Base-by-base conservation (phyloP, 2,888 invertebrate species). In the Trichogramma dendrolimi region DNA sequence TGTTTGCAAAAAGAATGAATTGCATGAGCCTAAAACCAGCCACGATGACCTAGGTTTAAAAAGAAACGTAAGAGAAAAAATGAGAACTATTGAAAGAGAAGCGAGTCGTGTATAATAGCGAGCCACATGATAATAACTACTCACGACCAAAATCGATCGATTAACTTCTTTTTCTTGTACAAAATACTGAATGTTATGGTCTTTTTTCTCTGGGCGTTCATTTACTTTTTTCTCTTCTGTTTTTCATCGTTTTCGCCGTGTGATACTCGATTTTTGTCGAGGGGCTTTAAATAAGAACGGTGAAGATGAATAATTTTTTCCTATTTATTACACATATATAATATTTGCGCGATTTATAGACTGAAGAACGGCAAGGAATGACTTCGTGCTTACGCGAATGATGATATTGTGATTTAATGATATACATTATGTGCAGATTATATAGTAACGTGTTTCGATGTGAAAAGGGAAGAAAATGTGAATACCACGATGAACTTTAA, bases 41-140 rank as follows among this genome's bases (percentile, higher is more conserved):
- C 75, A 74, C 70, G 68, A 69, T 73, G 73, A 76, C 73, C 68
- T 75, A 76, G 72, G 72, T 71, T 75, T 75, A 74, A 69, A 68
- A 66, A 71, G 70, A 67, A 60, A 41, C 49, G 40, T 53, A 58
- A 63, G 47, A 63, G 65, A 62, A 50, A 66, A 61, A 62, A 47
- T 54, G 41, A 61, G 59, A 63, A 53, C 60, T 56, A 67, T 11
- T 58, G 46, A 51, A 39, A 50, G 44, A 57, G 40, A 27, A 27
- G 27, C 27, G 27, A 27, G 27, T 27, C 27, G 27, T 27, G 27
- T 2, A 27, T 27, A 27, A 27, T 27, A 27, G 42, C 48, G n/a
- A 62, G 60, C 55, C 60, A 61, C 64, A 60, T 59, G 63, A 58
- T 56, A 63, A 49, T 59, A 65, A 63, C 65, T 66, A 64, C 67